phyloP scores from a whole-genome alignment of 2,888 invertebrate genomes.

The Lagria hirta region DNA sequence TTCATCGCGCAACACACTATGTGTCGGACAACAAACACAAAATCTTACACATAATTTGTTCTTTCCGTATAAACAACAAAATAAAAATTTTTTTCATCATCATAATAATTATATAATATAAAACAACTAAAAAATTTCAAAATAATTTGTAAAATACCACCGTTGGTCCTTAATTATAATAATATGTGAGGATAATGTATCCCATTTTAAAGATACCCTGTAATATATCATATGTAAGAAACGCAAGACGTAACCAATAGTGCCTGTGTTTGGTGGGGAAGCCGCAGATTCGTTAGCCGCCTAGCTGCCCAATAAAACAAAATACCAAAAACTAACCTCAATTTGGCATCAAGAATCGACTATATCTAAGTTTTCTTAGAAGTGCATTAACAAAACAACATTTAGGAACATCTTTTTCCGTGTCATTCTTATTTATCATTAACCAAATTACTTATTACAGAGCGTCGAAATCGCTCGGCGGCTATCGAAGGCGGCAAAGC shows the following conservation, averaged over 20 bases:
- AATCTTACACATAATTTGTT: constrained; percentile 47
- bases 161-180: constrained; percentile 55
- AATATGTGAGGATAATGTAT: constrained; percentile 56
- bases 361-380: too few relatives aligned
- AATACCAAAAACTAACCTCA: constrained; percentile 11
- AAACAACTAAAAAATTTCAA: constrained; percentile 35
- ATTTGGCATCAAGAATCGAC: constrained; percentile 36
- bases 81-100: constrained; percentile 48
- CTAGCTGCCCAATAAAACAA: constrained; percentile 40
- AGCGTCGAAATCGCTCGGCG: constrained; percentile 56
- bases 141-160: constrained; percentile 49
- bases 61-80: constrained; percentile 44
- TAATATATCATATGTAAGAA: constrained; percentile 56
- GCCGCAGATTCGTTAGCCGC: constrained; percentile 57
- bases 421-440: constrained; percentile 8
- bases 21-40: constrained; percentile 47
- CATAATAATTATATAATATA: constrained; percentile 47
- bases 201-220: constrained; percentile 56
- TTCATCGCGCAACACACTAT: constrained; percentile 46
- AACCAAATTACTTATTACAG: too few relatives aligned
- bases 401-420: constrained; percentile 18
- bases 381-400: constrained; percentile 22
- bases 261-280: constrained; percentile 56
- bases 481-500: constrained; percentile 53
- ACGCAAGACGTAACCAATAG: constrained; percentile 55